A percentile compares a stretch with the other conserved stretches of the same genome.
Evolutionary conservation across 1,140 invertebrate species (phyloP).

Genomic region (Paracyclopina nana): DNA sequence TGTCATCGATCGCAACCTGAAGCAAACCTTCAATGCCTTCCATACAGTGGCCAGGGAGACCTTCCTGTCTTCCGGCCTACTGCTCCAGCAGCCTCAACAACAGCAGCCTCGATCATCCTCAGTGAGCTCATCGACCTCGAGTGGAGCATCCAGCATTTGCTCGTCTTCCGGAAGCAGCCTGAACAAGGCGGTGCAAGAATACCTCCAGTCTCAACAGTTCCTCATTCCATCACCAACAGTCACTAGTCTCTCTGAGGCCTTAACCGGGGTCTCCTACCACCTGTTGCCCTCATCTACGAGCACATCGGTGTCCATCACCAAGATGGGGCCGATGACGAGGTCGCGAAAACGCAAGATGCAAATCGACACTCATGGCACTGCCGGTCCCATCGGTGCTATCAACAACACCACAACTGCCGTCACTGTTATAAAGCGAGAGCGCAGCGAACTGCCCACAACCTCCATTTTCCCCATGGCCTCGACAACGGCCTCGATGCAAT

Average conservation of each 20-base stretch:
- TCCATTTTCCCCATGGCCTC: no score
- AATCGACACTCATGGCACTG: no score
- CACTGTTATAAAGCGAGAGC: no score
- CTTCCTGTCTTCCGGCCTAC: constrained; percentile 33
- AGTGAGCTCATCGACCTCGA: neutral
- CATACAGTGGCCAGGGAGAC: constrained; percentile 44
- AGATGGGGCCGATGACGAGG: constrained; percentile 5
- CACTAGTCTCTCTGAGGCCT: neutral
- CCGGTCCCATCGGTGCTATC: no score
- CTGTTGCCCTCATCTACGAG: neutral
- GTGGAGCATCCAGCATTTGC: neutral
- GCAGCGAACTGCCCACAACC: no score
- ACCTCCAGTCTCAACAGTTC: neutral
- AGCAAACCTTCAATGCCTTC: constrained; percentile 43
- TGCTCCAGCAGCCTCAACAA: constrained; percentile 1
- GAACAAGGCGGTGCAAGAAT: neutral
- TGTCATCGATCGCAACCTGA: constrained; percentile 30
- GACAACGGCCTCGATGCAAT: no score
- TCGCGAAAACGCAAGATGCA: constrained; percentile 12
- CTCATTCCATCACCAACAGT: neutral
- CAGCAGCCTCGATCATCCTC: neutral
- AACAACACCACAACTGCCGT: no score
- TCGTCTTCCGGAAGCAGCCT: neutral
- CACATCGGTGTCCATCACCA: neutral
- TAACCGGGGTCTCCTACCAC: constrained; percentile 1